Percentiles rank a stretch among this genome's conserved stretches.
phyloP scores from a whole-genome alignment of 2,888 invertebrate genomes.

The Neria commutata region DNA sequence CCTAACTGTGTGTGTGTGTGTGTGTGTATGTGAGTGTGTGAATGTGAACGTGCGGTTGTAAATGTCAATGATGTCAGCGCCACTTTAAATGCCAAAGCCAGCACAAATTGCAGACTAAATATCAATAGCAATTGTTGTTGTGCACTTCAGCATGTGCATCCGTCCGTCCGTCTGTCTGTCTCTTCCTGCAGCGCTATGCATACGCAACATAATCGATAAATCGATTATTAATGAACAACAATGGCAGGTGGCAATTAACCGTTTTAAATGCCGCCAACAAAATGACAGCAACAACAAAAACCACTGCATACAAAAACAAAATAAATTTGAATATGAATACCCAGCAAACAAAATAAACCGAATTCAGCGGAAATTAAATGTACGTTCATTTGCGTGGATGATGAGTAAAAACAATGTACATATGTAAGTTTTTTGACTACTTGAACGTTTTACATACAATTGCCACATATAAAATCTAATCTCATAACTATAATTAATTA shows the following conservation, averaged over 20 bases:
- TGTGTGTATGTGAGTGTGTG: neutral
- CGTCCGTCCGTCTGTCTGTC: conserved; percentile 3
- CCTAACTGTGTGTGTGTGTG: neutral
- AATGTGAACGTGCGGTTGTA: neutral
- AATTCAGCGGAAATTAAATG: no score
- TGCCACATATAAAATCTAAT: no score
- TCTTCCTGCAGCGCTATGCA: neutral
- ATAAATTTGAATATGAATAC: neutral
- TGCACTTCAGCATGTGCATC: conserved; percentile 9
- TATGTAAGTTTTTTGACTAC: no score
- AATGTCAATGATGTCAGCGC: neutral
- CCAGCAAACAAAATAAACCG: neutral
- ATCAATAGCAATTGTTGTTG: no score
- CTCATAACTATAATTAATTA: no score
- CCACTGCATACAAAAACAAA: neutral
- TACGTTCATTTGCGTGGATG: no score
- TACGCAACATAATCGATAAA: neutral
- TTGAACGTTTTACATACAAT: no score
- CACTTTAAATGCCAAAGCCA: conserved; percentile 6
- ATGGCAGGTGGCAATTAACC: neutral
- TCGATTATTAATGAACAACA: conserved; percentile 14
- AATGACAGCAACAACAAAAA: no score
- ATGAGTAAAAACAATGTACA: no score
- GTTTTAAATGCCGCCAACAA: neutral
- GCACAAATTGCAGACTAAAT: conserved; percentile 32